These are phyloP conservation scores for Hypsopygia costalis DNA, from an alignment of 2,888 invertebrate genomes.

Conservation along the genomic window DNA sequence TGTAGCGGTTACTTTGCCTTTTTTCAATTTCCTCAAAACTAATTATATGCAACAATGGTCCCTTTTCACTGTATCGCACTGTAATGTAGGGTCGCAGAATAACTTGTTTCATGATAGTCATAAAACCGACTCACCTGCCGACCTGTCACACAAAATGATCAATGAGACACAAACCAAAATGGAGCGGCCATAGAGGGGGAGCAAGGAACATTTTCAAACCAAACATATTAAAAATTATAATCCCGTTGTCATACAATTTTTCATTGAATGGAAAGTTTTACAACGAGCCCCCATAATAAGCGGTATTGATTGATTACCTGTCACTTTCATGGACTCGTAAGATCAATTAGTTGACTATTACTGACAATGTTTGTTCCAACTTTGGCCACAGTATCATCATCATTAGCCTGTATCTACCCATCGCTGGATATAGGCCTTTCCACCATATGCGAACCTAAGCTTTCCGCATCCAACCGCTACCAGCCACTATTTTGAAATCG, in stretches of 20 bases:
- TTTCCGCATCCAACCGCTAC: too few species aligned
- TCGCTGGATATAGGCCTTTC: too few species aligned
- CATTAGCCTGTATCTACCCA: too few species aligned
- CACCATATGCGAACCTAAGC: too few species aligned
- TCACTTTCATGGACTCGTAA: constrained; percentile 14
- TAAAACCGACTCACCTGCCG: constrained; percentile 3
- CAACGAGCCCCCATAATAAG: constrained; percentile 13
- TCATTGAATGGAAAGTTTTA: constrained; percentile 9
- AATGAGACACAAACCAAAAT: constrained; percentile 2
- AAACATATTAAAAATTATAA: constrained; percentile 6
- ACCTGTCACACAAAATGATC: constrained; percentile 9
- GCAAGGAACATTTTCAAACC: neutral
- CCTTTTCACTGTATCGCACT: too few species aligned
- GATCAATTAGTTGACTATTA: constrained; percentile 24
- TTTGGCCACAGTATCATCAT: constrained; percentile 7
- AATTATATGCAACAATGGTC: too few species aligned
- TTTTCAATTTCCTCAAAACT: too few species aligned
- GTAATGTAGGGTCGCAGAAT: neutral
- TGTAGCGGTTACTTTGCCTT: too few species aligned
- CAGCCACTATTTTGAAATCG: too few species aligned
- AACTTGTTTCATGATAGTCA: constrained; percentile 3
- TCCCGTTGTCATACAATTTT: constrained; percentile 3
- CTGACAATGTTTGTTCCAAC: constrained; percentile 14
- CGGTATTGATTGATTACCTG: constrained; percentile 26
- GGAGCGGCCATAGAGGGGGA: neutral